A percentile compares a stretch with the other conserved stretches of the same genome.
Conservation (phyloP, 2,888 invertebrate species). For the Neoascia interrupta region DNA sequence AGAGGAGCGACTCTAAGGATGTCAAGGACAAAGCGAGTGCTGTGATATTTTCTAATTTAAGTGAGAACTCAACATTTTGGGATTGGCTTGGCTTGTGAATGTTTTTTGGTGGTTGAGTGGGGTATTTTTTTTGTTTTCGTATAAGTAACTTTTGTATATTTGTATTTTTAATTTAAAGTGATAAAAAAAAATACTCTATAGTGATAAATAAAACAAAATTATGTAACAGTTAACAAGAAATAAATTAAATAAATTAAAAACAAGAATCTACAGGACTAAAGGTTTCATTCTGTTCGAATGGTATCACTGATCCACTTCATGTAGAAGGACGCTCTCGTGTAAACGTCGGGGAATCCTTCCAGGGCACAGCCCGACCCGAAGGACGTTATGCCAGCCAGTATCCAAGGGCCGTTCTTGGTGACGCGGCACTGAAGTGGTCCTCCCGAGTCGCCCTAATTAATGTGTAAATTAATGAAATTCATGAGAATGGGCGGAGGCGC, state of each 20-base stretch:
- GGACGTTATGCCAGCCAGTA: slow-evolving; percentile 92
- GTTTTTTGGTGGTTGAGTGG: slow-evolving; percentile 56
- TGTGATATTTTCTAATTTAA: slow-evolving; percentile 64
- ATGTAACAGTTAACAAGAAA: slow-evolving; percentile 58
- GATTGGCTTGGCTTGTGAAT: slow-evolving; percentile 41
- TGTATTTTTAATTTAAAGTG: slow-evolving; percentile 44
- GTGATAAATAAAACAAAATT: slow-evolving; percentile 60
- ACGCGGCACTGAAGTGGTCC: slow-evolving; percentile 92
- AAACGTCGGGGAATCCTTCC: slow-evolving; percentile 93
- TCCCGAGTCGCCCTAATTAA: slow-evolving; percentile 90
- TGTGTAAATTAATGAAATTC: slow-evolving; percentile 57
- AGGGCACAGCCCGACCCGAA: slow-evolving; percentile 95
- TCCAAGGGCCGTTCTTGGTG: slow-evolving; percentile 89
- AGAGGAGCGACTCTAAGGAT: slow-evolving; percentile 13
- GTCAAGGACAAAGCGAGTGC: slow-evolving; percentile 59
- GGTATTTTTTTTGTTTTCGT: slow-evolving; percentile 25
- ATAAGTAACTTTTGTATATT: slow-evolving; percentile 29
- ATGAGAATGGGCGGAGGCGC: background rate
- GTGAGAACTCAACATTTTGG: slow-evolving; percentile 52
- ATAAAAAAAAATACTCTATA: slow-evolving; percentile 30
- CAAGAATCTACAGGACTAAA: slow-evolving; percentile 3
- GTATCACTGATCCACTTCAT: slow-evolving; percentile 87
- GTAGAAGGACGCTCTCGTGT: slow-evolving; percentile 91
- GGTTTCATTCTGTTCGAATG: slow-evolving; percentile 71
- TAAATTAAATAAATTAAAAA: slow-evolving; percentile 50